phyloP scores from a whole-genome alignment of 2,113 vertebrate species.

The Turdus rufiventris region DNA sequence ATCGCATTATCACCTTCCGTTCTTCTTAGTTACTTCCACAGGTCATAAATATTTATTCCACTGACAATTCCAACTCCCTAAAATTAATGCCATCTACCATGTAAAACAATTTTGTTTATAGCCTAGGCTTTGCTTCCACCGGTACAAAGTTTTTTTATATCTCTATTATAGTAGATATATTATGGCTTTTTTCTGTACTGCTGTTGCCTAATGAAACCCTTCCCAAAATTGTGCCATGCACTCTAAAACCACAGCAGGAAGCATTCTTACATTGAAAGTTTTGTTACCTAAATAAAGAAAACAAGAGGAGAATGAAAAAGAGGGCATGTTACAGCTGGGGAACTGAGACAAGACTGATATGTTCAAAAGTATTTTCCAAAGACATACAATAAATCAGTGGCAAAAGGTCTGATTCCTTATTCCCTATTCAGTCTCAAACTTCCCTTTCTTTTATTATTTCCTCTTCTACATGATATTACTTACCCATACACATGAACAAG shows the following conservation, averaged over 20 bases:
- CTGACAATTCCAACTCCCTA: background rate
- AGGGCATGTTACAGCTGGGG: background rate
- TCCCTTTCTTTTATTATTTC: background rate
- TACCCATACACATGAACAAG: background rate
- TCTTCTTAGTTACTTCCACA: background rate
- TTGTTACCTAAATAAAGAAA: slow-evolving; percentile 8
- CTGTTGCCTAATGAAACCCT: background rate
- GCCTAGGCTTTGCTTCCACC: background rate
- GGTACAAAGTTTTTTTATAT: background rate
- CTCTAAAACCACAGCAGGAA: background rate
- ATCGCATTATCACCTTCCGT: background rate
- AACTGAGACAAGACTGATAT: background rate
- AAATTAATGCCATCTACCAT: background rate
- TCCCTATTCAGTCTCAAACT: background rate
- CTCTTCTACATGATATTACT: background rate
- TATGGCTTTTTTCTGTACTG: background rate
- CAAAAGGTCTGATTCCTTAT: background rate
- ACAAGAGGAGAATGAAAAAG: background rate
- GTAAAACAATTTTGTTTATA: background rate
- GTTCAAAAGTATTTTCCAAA: background rate
- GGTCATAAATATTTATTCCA: background rate
- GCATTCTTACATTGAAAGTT: background rate
- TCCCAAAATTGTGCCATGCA: background rate
- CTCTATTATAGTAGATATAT: background rate
- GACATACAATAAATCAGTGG: background rate